Percentiles rank a stretch among this genome's conserved stretches.
phyloP scores from a whole-genome alignment of 2,113 vertebrate genomes.

The Neomonachus schauinslandi region DNA sequence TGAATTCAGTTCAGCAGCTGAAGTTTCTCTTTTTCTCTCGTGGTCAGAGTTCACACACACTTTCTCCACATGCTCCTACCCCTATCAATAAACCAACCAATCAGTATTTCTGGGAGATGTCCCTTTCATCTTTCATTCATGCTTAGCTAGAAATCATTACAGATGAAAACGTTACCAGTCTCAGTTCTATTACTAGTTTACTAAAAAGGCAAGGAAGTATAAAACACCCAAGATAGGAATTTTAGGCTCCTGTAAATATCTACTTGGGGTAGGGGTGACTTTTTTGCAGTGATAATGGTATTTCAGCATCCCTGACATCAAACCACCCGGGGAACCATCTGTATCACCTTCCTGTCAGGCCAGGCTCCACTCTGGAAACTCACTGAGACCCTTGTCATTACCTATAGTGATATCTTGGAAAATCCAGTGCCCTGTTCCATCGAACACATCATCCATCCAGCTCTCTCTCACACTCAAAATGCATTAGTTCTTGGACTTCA shows the following conservation, averaged over 20 bases:
- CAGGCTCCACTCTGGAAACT: neutral
- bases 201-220: neutral
- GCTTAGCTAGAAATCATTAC: neutral
- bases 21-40: neutral
- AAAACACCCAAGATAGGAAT: neutral
- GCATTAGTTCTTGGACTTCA: neutral
- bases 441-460: neutral
- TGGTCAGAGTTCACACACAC: neutral
- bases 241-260: neutral
- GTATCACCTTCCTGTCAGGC: neutral
- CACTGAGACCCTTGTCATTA: neutral
- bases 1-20: neutral
- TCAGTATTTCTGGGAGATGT: neutral
- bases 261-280: neutral
- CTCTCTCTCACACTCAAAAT: neutral
- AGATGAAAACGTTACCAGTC: neutral
- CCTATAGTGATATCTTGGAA: neutral
- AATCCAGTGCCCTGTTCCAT: neutral
- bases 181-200: neutral
- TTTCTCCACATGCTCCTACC: neutral
- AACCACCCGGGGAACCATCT: neutral
- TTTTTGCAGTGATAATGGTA: neutral
- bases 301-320: neutral
- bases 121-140: neutral
- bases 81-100: neutral